Evolutionary conservation across 2,888 invertebrate genomes (phyloP).

Genomic region (Dynastes grantii): DNA sequence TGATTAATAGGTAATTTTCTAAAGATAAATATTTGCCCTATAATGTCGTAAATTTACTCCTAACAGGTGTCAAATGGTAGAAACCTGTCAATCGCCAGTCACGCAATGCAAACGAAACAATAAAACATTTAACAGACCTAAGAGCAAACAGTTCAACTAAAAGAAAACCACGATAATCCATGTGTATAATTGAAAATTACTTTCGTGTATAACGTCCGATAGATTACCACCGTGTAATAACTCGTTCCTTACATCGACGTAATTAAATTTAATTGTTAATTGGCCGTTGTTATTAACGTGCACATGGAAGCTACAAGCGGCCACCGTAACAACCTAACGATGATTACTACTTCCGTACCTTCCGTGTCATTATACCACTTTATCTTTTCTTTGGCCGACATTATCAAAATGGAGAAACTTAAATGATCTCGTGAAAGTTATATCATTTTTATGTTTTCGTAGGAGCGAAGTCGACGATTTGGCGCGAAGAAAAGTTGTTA

Average conservation of each 20-base stretch:
- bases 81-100: not conserved
- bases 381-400: conserved; percentile 40
- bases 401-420: conserved; percentile 46
- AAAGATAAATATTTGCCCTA: not conserved
- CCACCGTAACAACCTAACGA: conserved; percentile 15
- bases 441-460: conserved; percentile 33
- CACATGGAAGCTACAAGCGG: not conserved
- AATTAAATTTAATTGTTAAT: conserved; percentile 43
- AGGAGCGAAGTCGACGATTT: not conserved
- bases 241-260: not conserved
- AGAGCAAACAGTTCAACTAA: not conserved
- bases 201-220: not conserved
- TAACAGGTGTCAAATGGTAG: not conserved
- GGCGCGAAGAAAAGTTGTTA: conserved; percentile 33
- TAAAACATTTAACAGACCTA: not conserved
- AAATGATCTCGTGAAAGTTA: conserved; percentile 40
- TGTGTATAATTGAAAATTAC: conserved; percentile 30
- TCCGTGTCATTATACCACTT: conserved; percentile 37
- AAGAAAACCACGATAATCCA: conserved; percentile 24
- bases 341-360: conserved; percentile 31
- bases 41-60: not conserved
- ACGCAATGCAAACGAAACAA: conserved; percentile 1
- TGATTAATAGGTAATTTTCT: not conserved
- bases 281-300: conserved; percentile 2
- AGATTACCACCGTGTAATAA: conserved; percentile 15